A percentile compares a stretch with the other conserved stretches of the same genome.
These are phyloP conservation scores for Oostethus manadensis DNA, from an alignment of 2,113 vertebrate genomes.

Conservation along the genomic window DNA sequence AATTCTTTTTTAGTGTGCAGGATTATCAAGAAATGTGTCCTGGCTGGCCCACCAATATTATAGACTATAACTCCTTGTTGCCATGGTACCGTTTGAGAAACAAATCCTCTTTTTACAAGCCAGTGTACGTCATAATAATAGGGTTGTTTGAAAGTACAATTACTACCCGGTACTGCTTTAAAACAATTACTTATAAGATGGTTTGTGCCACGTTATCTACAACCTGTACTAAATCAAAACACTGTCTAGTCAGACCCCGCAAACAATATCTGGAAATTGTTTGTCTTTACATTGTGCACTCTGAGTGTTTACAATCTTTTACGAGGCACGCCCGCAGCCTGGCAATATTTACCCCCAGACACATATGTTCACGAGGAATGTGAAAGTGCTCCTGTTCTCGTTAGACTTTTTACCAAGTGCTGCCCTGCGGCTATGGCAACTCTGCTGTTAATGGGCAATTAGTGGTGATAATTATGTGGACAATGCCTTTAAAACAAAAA, in stretches of 20 bases:
- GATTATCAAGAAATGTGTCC: too few relatives aligned
- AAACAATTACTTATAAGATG: background rate
- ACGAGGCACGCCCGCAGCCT: conserved; percentile 23
- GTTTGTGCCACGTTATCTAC: background rate
- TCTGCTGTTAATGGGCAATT: conserved; percentile 10
- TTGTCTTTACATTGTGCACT: conserved; percentile 25
- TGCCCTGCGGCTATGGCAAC: background rate
- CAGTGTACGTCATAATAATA: background rate
- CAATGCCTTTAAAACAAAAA: conserved; percentile 7
- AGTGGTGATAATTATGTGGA: conserved; percentile 4
- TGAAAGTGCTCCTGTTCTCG: conserved; percentile 19
- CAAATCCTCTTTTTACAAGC: too few relatives aligned
- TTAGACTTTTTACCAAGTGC: conserved; percentile 6
- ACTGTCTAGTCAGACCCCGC: background rate
- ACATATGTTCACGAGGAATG: conserved; percentile 27
- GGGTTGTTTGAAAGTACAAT: background rate
- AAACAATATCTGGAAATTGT: conserved; percentile 14
- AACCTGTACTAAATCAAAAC: background rate
- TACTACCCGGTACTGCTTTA: background rate
- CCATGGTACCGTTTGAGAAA: too few relatives aligned
- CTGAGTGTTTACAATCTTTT: conserved; percentile 26
- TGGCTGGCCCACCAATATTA: too few relatives aligned
- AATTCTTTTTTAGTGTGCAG: too few relatives aligned
- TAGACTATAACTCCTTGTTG: too few relatives aligned
- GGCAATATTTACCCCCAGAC: conserved; percentile 43